phyloP scores from a whole-genome alignment of 1,140 invertebrate species.

The Brachionus plicatilis region DNA sequence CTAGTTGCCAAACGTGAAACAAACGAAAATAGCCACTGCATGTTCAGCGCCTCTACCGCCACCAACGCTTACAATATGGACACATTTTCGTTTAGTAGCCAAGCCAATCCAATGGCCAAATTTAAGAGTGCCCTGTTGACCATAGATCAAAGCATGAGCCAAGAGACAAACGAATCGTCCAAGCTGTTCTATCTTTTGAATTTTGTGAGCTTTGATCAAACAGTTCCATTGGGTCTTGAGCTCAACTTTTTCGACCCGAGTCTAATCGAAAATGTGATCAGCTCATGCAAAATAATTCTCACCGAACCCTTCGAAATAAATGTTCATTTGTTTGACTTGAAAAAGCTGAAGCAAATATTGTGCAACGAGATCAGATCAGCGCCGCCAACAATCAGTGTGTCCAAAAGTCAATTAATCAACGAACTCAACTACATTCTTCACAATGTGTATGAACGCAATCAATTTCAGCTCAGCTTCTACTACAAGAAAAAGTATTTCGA shows the following conservation, averaged over 20 bases:
- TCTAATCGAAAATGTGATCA: conserved; percentile 31
- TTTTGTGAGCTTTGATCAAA: neutral
- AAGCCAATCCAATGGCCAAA: neutral
- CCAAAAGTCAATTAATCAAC: neutral
- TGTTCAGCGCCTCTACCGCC: neutral
- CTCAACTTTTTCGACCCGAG: conserved; percentile 11
- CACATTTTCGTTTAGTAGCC: neutral
- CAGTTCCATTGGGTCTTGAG: neutral
- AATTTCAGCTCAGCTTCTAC: neutral
- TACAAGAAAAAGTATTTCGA: conserved; percentile 17
- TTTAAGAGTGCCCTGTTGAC: neutral
- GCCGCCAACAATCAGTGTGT: neutral
- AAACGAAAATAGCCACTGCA: neutral
- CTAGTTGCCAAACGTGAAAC: neutral
- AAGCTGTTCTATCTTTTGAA: neutral
- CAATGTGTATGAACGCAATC: conserved; percentile 11
- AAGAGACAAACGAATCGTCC: neutral
- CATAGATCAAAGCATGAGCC: neutral
- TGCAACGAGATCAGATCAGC: neutral
- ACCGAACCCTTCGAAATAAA: neutral
- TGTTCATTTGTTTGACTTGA: conserved; percentile 16
- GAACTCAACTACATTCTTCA: conserved; percentile 19
- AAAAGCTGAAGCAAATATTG: neutral
- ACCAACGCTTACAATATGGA: neutral
- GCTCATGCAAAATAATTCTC: neutral